Evolutionary conservation across 2,888 invertebrate species (phyloP).

Genomic region (Allolobophora icterica): DNA sequence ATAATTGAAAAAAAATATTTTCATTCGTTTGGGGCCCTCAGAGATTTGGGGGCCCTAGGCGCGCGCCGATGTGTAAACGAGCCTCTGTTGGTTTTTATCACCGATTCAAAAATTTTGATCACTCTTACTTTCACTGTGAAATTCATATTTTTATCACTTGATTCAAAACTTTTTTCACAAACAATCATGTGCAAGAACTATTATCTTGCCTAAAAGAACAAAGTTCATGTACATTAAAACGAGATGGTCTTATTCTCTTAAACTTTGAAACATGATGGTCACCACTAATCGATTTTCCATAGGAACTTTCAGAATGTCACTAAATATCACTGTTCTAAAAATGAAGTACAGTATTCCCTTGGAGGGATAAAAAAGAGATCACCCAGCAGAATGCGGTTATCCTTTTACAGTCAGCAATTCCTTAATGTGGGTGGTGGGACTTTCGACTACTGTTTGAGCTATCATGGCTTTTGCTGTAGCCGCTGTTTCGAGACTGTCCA

Average conservation of each 20-base stretch:
- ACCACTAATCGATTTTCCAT: not conserved
- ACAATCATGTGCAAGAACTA: not conserved
- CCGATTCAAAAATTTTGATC: too few relatives aligned
- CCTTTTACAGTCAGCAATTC: slow-evolving; percentile 2
- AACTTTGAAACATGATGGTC: not conserved
- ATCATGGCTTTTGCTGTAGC: not conserved
- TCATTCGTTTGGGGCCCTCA: too few relatives aligned
- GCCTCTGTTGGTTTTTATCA: too few relatives aligned
- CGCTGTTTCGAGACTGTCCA: slow-evolving; percentile 9
- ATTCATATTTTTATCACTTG: not conserved
- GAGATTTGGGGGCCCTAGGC: too few relatives aligned
- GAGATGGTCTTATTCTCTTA: not conserved
- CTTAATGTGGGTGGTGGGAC: not conserved
- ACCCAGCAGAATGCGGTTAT: not conserved
- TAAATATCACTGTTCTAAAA: slow-evolving; percentile 13
- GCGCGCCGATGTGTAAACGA: too few relatives aligned
- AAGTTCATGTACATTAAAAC: not conserved
- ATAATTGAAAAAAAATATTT: too few relatives aligned
- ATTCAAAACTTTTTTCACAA: not conserved
- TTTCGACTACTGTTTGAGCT: not conserved
- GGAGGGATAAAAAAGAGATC: not conserved
- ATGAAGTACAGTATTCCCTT: not conserved
- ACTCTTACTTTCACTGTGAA: too few relatives aligned
- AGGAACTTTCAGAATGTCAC: not conserved
- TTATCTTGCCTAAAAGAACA: not conserved